These are phyloP conservation scores for Struthio camelus DNA, from an alignment of 2,113 vertebrate genomes.

Conservation along the genomic window DNA sequence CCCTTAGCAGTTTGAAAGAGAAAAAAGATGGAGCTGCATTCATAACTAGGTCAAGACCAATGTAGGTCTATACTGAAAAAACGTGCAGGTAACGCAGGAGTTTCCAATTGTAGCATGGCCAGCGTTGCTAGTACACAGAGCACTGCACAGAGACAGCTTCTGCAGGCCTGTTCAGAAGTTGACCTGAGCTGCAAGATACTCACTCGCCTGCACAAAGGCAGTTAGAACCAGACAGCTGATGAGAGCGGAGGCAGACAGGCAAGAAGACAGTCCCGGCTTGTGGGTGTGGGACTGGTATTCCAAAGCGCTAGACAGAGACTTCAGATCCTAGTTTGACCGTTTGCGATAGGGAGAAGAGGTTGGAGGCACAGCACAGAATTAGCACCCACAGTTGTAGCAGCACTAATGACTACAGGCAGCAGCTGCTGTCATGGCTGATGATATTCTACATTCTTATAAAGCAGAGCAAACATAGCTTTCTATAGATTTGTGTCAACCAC, in stretches of 20 bases:
- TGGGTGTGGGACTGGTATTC: accelerated
- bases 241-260: neutral
- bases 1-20: neutral
- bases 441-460: neutral
- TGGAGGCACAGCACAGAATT: neutral
- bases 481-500: neutral
- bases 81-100: accelerated
- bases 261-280: neutral
- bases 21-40: neutral
- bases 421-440: no score
- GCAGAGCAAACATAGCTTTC: neutral
- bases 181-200: accelerated
- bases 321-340: neutral
- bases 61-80: neutral
- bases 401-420: no score
- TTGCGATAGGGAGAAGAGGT: neutral
- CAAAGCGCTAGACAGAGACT: neutral
- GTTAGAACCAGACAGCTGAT: neutral
- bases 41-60: neutral
- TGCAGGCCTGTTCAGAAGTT: neutral
- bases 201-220: accelerated
- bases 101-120: accelerated
- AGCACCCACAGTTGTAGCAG: neutral
- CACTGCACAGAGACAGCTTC: accelerated
- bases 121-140: neutral